Percentiles rank a stretch among this genome's conserved stretches.
These are phyloP conservation scores for Tholera decimalis DNA, from an alignment of 2,888 invertebrate species.

Conservation along the genomic window DNA sequence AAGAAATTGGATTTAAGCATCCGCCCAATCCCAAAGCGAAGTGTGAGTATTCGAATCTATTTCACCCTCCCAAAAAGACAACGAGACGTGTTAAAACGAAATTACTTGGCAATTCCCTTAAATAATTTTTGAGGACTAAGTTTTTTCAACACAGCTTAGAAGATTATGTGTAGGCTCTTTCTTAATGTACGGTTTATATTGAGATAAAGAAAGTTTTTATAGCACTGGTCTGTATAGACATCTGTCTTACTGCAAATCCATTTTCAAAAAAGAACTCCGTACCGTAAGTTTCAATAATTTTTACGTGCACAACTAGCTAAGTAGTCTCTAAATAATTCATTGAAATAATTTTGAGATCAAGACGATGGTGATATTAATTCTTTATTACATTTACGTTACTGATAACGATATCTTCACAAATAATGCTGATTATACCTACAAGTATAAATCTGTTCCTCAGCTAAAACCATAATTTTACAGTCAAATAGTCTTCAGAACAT, in stretches of 20 bases:
- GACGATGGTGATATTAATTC: conserved; percentile 31
- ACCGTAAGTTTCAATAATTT: conserved; percentile 37
- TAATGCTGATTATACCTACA: conserved; percentile 1
- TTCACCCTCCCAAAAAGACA: conserved; percentile 43
- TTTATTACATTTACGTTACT: conserved; percentile 26
- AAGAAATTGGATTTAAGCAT: conserved; percentile 70
- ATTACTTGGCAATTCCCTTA: conserved; percentile 44
- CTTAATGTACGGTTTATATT: neutral
- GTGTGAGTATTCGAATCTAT: conserved; percentile 49
- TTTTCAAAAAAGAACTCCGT: conserved; percentile 35
- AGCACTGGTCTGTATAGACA: neutral
- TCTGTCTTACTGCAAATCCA: neutral
- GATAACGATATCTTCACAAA: neutral
- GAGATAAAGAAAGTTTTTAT: neutral
- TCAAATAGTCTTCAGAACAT: conserved; percentile 10
- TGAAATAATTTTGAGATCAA: conserved; percentile 41
- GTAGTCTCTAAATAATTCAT: conserved; percentile 54
- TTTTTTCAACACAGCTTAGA: neutral
- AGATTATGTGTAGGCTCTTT: neutral
- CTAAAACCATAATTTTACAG: conserved; percentile 1
- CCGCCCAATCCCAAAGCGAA: conserved; percentile 58
- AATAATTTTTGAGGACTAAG: conserved; percentile 13
- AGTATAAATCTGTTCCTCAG: conserved; percentile 2
- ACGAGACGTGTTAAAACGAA: conserved; percentile 46
- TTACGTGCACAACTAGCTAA: conserved; percentile 23